Evolutionary conservation across 2,888 invertebrate genomes (phyloP), one percentile per base, ranked within the genome.

Genomic region (Xestia c-nigrum): DNA sequence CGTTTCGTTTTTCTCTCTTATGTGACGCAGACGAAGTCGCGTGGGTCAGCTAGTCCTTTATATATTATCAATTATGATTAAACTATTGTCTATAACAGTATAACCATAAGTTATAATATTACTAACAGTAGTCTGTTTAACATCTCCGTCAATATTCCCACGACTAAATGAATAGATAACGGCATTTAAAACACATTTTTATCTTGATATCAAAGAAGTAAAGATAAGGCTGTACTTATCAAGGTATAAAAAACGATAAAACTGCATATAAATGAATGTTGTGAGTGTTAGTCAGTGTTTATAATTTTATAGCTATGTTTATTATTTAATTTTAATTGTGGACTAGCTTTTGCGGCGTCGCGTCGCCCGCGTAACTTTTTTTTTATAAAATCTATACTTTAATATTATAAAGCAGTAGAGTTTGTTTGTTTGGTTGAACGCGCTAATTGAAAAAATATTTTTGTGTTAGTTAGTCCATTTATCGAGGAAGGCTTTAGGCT

Each of bases 201-300:
- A 84, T 83, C 63, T 67, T 21, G 38, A 78, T 52, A 78, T 73
- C 79, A 69, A 57, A 72, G 65, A 79, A 70, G 46, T 86, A 71
- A 82, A 83, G 76, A 82, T 78, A 76, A 55, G 0, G 2, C 4
- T 5, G 12, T 55, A 46, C 40, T 47, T 76, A 69, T 59, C 6
- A 21, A n/a, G 2, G 5, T 16, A 40, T 66, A 71, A 76, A 78
- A 79, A 69, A 40, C 43, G 59, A 82, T 85, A 79, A 80, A 85
- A 71, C 31, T 61, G 5, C 2, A 46, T 64, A 65, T 68, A 77
- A 69, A n/a, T 57, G 21, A 40, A 55, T 74, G 66, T 78, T 65
- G 63, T 69, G 70, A 75, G 50, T 78, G 61, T 70, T 65, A 52
- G 50, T 72, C 46, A 67, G 64, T 71, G 63, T 75, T 78, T 71